phyloP scores from a whole-genome alignment of 2,888 invertebrate species.

The Pocota personata region DNA sequence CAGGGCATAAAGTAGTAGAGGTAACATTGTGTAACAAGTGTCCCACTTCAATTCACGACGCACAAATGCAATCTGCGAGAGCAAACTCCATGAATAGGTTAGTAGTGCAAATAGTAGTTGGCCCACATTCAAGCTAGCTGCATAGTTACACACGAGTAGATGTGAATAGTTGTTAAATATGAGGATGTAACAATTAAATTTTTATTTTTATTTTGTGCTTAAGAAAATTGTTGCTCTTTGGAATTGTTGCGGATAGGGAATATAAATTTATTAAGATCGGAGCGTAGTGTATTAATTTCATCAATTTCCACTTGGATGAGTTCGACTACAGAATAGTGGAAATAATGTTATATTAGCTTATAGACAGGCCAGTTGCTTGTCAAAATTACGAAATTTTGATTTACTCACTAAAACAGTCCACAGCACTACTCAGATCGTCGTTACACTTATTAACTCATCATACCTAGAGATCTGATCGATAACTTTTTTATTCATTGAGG shows the following conservation, averaged over 20 bases:
- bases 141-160: neutral
- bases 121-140: conserved; percentile 28
- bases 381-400: too few relatives aligned
- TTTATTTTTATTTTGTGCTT: neutral
- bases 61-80: conserved; percentile 28
- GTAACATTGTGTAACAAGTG: conserved; percentile 40
- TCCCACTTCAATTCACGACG: conserved; percentile 38
- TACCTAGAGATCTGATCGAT: too few relatives aligned
- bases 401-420: too few relatives aligned
- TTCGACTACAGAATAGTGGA: too few relatives aligned
- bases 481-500: too few relatives aligned
- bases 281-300: too few relatives aligned
- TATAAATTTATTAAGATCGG: neutral
- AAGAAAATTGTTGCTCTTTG: neutral
- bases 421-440: too few relatives aligned
- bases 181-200: conserved; percentile 6
- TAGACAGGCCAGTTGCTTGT: too few relatives aligned
- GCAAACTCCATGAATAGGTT: conserved; percentile 47
- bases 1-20: neutral
- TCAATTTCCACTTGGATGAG: too few relatives aligned
- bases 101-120: conserved; percentile 49
- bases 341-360: too few relatives aligned
- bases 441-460: too few relatives aligned
- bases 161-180: neutral
- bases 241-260: neutral